phyloP scores from a whole-genome alignment of 2,888 invertebrate genomes.

The Spicauda simplicius region DNA sequence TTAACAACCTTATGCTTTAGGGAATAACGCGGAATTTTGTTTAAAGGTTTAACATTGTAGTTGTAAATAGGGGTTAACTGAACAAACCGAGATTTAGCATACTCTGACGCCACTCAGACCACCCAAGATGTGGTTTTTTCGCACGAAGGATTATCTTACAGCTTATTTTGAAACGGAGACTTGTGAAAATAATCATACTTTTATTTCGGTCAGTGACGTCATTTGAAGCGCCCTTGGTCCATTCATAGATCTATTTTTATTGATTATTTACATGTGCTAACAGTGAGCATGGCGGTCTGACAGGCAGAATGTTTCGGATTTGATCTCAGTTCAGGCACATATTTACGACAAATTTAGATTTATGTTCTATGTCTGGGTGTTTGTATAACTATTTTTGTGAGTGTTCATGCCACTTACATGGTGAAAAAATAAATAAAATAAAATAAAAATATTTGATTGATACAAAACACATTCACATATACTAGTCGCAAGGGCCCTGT shows the following conservation, averaged over 20 bases:
- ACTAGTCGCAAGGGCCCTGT: no score
- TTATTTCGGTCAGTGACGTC: slow-evolving; percentile 28
- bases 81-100: slow-evolving; percentile 69
- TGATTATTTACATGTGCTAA: background rate
- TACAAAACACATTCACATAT: no score
- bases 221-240: slow-evolving; percentile 18
- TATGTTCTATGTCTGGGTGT: no score
- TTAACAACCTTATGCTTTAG: background rate
- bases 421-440: no score
- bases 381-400: no score
- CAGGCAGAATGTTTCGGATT: no score
- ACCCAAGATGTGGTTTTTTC: slow-evolving; percentile 77
- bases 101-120: slow-evolving; percentile 77
- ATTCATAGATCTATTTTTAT: background rate
- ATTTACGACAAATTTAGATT: no score
- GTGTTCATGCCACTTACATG: no score
- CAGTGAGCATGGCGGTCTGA: no score
- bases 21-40: slow-evolving; percentile 38
- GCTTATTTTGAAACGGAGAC: slow-evolving; percentile 65
- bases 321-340: no score
- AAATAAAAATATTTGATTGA: no score
- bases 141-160: slow-evolving; percentile 59
- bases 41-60: slow-evolving; percentile 32
- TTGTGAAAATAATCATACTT: slow-evolving; percentile 57
- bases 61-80: slow-evolving; percentile 51